phyloP scores from a whole-genome alignment of 2,113 vertebrate species.

The Bubo scandiacus region DNA sequence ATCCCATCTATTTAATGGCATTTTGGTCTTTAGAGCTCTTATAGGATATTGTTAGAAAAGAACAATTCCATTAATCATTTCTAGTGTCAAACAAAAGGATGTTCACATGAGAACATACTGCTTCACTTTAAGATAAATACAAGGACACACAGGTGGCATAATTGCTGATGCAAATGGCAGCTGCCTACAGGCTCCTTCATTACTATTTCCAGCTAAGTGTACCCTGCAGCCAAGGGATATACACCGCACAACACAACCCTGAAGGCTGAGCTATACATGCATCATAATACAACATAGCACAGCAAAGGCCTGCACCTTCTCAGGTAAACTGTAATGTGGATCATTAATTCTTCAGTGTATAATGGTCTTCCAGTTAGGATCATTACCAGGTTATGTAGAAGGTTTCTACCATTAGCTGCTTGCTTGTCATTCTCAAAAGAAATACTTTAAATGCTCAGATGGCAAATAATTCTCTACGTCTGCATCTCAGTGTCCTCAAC shows the following conservation, averaged over 20 bases:
- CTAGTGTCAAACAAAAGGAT: background rate
- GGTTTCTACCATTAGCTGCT: background rate
- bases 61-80: slow-evolving; percentile 30
- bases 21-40: slow-evolving; percentile 8
- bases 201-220: background rate
- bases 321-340: background rate
- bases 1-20: background rate
- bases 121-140: background rate
- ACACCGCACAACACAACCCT: background rate
- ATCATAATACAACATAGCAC: background rate
- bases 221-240: background rate
- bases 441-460: background rate
- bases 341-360: background rate
- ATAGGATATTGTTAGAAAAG: background rate
- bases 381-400: background rate
- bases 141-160: background rate
- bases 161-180: background rate
- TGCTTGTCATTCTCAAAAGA: background rate
- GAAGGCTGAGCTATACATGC: background rate
- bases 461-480: background rate
- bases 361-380: background rate
- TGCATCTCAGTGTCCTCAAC: background rate
- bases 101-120: background rate
- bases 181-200: background rate
- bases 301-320: background rate